Percentiles rank a stretch among this genome's conserved stretches.
phyloP scores from a whole-genome alignment of 2,888 invertebrate genomes.

The Euproctis similis region DNA sequence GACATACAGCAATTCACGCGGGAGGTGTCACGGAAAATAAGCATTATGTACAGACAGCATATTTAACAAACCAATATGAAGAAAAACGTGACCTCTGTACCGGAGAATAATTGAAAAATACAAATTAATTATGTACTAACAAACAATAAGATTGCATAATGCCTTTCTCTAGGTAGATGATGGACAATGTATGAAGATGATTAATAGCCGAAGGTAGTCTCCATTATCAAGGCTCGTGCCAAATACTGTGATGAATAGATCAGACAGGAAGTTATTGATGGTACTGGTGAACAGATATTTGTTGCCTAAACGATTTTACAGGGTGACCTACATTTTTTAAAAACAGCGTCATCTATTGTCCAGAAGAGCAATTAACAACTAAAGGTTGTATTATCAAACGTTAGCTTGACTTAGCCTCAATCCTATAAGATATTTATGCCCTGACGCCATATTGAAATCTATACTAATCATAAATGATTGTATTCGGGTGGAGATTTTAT shows the following conservation, averaged over 20 bases:
- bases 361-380: too few relatives aligned
- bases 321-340: too few relatives aligned
- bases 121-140: conserved; percentile 22
- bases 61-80: conserved; percentile 1
- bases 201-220: conserved; percentile 18
- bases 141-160: conserved; percentile 21
- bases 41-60: too few relatives aligned
- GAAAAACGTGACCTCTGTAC: conserved; percentile 19
- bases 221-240: conserved; percentile 25
- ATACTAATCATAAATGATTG: too few relatives aligned
- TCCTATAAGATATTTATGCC: too few relatives aligned
- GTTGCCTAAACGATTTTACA: not conserved
- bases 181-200: conserved; percentile 27
- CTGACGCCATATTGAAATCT: too few relatives aligned
- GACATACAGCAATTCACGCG: too few relatives aligned
- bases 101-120: conserved; percentile 19
- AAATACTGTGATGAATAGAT: conserved; percentile 12
- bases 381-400: too few relatives aligned
- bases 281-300: not conserved
- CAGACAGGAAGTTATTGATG: conserved; percentile 3
- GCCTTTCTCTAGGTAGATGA: conserved; percentile 18
- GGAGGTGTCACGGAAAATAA: too few relatives aligned
- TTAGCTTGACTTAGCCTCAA: too few relatives aligned
- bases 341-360: too few relatives aligned
- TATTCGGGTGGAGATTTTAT: too few relatives aligned